These are phyloP conservation scores for Dromococcyx pavoninus DNA, from an alignment of 2,797 vertebrate genomes.

Conservation along the genomic window DNA sequence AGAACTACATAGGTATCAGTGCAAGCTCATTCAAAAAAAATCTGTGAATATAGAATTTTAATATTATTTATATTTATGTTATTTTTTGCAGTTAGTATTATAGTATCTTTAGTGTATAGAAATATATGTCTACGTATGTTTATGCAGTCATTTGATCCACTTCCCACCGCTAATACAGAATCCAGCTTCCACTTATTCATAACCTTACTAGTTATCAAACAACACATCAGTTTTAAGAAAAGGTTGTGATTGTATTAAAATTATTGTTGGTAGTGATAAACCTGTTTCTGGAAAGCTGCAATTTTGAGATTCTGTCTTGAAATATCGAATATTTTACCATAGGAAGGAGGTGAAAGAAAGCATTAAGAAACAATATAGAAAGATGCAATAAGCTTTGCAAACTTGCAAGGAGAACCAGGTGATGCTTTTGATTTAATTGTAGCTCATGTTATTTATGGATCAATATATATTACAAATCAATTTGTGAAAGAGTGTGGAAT, in stretches of 20 bases:
- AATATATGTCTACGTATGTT: background rate
- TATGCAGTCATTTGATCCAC: background rate
- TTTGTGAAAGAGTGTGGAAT: background rate
- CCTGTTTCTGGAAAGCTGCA: rapidly evolving
- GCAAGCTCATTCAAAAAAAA: background rate
- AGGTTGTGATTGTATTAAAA: background rate
- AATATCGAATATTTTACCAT: background rate
- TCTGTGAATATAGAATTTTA: background rate
- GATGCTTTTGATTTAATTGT: background rate
- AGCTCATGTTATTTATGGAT: background rate
- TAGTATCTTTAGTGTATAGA: background rate
- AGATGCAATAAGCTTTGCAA: background rate
- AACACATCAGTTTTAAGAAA: background rate
- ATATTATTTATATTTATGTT: background rate
- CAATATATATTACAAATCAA: background rate
- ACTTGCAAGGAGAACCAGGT: background rate
- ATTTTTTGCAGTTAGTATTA: background rate
- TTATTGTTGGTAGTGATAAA: background rate
- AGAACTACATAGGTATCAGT: background rate
- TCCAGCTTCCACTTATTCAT: background rate
- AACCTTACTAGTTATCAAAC: background rate
- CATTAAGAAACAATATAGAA: background rate
- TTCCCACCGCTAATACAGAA: background rate
- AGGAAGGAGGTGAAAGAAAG: background rate
- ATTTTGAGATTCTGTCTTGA: background rate